phyloP scores from a whole-genome alignment of 2,888 invertebrate genomes.

The Lasioglossum morio region DNA sequence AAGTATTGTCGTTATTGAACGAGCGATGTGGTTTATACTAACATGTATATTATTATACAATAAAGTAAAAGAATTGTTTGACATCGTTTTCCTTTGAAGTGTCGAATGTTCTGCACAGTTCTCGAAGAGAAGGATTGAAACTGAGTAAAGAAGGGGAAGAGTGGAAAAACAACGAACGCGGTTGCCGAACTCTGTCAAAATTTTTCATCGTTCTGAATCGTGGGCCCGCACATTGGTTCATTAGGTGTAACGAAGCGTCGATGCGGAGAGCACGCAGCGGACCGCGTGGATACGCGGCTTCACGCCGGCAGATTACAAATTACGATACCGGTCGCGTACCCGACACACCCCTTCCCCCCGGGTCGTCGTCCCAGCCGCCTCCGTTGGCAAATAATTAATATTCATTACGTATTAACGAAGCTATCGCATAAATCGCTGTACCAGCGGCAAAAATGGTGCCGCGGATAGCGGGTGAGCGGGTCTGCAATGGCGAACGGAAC shows the following conservation, averaged over 20 bases:
- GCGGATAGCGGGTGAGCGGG: constrained; percentile 68
- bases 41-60: no score
- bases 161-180: background rate
- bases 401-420: constrained; percentile 84
- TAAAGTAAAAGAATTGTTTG: no score
- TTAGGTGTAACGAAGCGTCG: constrained; percentile 72
- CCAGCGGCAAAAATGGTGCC: constrained; percentile 69
- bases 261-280: constrained; percentile 69
- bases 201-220: constrained; percentile 55
- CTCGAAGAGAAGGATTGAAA: background rate
- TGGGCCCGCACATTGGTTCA: constrained; percentile 48
- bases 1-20: no score
- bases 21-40: no score
- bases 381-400: constrained; percentile 83
- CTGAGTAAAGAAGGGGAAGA: background rate
- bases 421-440: constrained; percentile 81
- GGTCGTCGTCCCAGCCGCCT: constrained; percentile 63
- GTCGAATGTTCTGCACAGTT: background rate
- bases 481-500: constrained; percentile 40
- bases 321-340: constrained; percentile 72
- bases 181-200: constrained; percentile 23
- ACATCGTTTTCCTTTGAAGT: background rate
- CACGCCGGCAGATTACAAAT: constrained; percentile 81
- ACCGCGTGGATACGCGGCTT: constrained; percentile 70
- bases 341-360: background rate